Base-by-base conservation (phyloP, 2,797 vertebrate species). In the Threskiornis aethiopicus region DNA sequence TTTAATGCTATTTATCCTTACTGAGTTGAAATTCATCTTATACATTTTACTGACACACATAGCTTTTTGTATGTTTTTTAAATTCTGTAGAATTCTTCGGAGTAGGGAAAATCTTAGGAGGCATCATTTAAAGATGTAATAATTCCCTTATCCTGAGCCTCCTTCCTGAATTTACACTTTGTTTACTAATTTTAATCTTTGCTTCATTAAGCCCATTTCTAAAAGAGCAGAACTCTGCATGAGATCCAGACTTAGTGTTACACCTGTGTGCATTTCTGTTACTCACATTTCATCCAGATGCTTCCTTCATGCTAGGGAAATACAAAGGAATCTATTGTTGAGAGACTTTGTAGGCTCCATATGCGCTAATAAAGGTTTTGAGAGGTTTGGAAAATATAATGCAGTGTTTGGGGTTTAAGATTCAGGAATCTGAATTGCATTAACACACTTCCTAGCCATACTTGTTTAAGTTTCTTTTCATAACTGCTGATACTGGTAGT, bases 241-340 rank as follows among this genome's bases (percentile, higher is more conserved):
- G 82, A 79, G 90, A 64, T 81, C 58, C 71, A 88, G 61, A 90
- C 9, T 59, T 75, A 72, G 42, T 0, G 1, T 96, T 96, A 94
- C 93, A 97, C 90, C 89, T 97, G 95, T 70, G 71, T 87, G 33
- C 24, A 46, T 94, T 94, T 89, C 70, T 95, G 84, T 91, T 93
- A 57, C 86, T 96, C 94, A 92, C 72, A 72, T 97, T 97, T 96
- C 93, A 88, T 88, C 93, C 87, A 96, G 86, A 90, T 97, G 92
- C 93, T 97, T 96, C 77, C 85, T 95, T 95, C 76, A 3, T 58
- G 20, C 55, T 78, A 42, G 52, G 55, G 91, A 95, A 91, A 88
- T 73, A 92, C 88, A 97, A 92, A 96, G 72, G 65, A 86, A 89
- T 67, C 92, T 90, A 84, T 93, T 96, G 82, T 96, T 87, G 70